Percentiles rank a stretch among this genome's conserved stretches.
These are phyloP conservation scores for Gymnorhina tibicen DNA, from an alignment of 2,113 vertebrate species.

Conservation along the genomic window DNA sequence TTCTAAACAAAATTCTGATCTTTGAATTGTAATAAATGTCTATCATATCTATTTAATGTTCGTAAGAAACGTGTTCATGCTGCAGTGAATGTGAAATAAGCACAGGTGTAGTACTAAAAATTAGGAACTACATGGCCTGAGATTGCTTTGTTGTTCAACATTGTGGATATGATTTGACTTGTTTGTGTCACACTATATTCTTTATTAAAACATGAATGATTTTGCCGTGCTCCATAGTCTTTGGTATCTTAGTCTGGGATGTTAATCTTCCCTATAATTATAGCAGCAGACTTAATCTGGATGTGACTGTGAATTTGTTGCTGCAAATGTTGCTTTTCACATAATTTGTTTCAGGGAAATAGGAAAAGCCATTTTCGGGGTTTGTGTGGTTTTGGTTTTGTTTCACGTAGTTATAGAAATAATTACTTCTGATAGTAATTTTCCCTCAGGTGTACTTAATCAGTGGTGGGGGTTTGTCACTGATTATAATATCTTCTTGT, in stretches of 20 bases:
- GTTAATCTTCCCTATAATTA: neutral
- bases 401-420: neutral
- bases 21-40: neutral
- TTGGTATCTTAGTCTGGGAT: neutral
- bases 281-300: neutral
- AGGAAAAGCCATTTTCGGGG: neutral
- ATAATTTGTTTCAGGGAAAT: neutral
- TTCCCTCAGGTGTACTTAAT: neutral
- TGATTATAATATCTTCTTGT: neutral
- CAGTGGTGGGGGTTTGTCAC: neutral
- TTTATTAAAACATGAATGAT: neutral
- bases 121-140: neutral
- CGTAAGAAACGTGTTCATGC: neutral
- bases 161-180: neutral
- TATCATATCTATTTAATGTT: neutral
- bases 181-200: neutral
- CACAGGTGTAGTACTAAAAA: neutral
- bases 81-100: neutral
- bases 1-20: neutral
- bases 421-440: neutral
- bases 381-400: neutral
- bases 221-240: neutral
- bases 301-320: neutral
- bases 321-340: neutral
- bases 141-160: neutral